Evolutionary conservation across 2,113 vertebrate species (phyloP).

Genomic region (Crotalus viridis): DNA sequence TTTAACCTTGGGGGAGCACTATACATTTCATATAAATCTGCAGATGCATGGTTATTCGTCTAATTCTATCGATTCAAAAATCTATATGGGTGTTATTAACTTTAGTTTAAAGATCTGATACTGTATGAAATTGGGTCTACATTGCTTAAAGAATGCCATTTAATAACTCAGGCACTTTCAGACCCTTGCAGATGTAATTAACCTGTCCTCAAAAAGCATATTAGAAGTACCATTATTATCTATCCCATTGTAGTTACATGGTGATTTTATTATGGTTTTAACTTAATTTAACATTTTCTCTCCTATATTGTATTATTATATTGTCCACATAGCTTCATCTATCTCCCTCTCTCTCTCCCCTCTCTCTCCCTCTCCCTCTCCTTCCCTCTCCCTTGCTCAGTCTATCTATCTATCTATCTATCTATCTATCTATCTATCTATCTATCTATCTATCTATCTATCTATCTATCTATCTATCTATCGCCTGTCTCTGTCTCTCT

Average conservation of each 20-base stretch:
- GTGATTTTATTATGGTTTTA: background rate
- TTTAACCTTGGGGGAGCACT: background rate
- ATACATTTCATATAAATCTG: background rate
- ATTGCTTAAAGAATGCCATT: background rate
- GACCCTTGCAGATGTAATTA: background rate
- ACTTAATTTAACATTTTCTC: background rate
- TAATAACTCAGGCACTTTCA: background rate
- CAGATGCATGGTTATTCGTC: background rate
- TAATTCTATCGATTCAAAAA: background rate
- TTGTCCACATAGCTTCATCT: background rate
- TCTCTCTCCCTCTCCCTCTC: too few species aligned
- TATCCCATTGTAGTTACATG: background rate
- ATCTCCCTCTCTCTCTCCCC: too few species aligned
- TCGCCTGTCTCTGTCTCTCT: too few species aligned
- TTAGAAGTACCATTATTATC: background rate
- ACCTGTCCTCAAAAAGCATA: background rate
- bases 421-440: background rate
- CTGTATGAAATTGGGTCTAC: background rate
- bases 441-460: background rate
- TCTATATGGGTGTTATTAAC: background rate
- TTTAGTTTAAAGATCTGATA: background rate
- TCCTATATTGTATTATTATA: background rate
- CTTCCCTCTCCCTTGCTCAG: too few species aligned
- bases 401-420: too few species aligned
- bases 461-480: too few species aligned